Percentiles rank a stretch among this genome's conserved stretches.
These are phyloP conservation scores for Selene dorsalis DNA, from an alignment of 2,797 vertebrate genomes.

Conservation along the genomic window DNA sequence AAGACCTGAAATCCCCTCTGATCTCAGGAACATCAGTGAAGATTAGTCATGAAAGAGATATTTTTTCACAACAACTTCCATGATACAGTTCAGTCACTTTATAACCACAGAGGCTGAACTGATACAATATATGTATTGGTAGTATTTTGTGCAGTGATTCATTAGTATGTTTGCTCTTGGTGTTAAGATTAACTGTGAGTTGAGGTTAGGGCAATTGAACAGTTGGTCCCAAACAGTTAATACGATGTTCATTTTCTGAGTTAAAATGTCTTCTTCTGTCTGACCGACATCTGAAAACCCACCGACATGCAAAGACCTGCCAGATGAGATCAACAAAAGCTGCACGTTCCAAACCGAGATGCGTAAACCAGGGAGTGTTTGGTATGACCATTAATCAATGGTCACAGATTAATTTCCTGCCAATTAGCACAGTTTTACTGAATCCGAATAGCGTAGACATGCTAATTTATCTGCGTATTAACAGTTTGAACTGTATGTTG, in stretches of 20 bases:
- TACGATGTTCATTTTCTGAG: not conserved
- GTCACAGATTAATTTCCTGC: not conserved
- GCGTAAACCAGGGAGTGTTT: not conserved
- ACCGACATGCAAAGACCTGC: not conserved
- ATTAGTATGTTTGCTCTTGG: too few species aligned
- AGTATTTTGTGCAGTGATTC: too few species aligned
- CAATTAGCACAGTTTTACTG: not conserved
- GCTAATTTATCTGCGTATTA: not conserved
- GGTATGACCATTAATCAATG: not conserved
- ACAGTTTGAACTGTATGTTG: not conserved
- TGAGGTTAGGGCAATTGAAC: not conserved
- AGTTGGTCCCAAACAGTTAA: not conserved
- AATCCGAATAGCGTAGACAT: not conserved
- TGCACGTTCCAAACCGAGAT: not conserved
- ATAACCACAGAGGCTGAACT: too few species aligned
- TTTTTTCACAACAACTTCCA: too few species aligned
- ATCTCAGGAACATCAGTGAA: too few species aligned
- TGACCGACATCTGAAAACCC: not conserved
- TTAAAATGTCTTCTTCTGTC: not conserved
- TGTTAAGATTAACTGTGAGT: not conserved
- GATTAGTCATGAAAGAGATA: too few species aligned
- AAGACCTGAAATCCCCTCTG: too few species aligned
- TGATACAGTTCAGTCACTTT: too few species aligned
- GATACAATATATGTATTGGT: too few species aligned
- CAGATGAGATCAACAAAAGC: not conserved